Percentiles rank a stretch among this genome's conserved stretches.
These are phyloP conservation scores for Lithobates sylvaticus DNA, from an alignment of 2,797 vertebrate species.

Conservation along the genomic window DNA sequence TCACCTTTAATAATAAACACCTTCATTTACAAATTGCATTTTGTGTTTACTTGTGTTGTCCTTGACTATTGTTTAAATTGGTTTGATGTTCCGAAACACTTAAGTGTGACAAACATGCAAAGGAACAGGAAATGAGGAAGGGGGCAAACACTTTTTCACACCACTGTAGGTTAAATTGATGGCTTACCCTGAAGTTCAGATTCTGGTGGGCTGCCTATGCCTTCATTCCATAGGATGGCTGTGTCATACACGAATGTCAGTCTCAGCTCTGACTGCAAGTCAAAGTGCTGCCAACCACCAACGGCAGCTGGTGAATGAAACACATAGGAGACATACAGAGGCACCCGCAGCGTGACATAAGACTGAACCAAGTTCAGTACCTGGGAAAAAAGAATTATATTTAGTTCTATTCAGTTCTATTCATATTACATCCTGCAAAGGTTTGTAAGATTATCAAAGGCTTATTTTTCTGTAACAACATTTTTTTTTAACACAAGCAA, in stretches of 20 bases:
- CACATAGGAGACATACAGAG: conserved; percentile 84
- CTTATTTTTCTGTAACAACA: background rate
- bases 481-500: too few relatives aligned
- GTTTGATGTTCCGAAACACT: too few relatives aligned
- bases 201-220: conserved; percentile 83
- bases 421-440: background rate
- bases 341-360: conserved; percentile 81
- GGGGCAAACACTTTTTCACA: too few relatives aligned
- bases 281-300: conserved; percentile 87
- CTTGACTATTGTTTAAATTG: too few relatives aligned
- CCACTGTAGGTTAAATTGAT: background rate
- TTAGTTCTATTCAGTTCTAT: background rate
- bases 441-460: background rate
- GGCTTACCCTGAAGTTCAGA: conserved; percentile 82
- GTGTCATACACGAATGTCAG: conserved; percentile 87
- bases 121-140: too few relatives aligned
- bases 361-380: conserved; percentile 86
- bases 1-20: too few relatives aligned
- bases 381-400: conserved; percentile 68
- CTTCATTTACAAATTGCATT: too few relatives aligned
- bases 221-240: conserved; percentile 85
- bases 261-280: conserved; percentile 83
- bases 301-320: conserved; percentile 83
- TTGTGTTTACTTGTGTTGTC: too few relatives aligned
- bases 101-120: too few relatives aligned